Evolutionary conservation across 2,797 vertebrate species (phyloP).

Genomic region (Eupleurogrammus muticus): DNA sequence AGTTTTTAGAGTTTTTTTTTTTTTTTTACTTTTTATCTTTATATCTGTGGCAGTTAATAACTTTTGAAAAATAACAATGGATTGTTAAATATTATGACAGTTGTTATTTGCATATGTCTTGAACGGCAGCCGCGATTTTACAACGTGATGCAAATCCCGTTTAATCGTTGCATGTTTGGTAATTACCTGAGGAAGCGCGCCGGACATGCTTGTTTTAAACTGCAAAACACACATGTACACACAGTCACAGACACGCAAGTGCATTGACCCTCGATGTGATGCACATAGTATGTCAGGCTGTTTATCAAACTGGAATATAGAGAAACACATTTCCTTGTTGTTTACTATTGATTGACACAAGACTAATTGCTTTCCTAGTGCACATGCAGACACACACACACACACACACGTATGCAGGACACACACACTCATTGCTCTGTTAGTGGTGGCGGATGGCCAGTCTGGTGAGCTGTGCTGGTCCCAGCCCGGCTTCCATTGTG

Average conservation of each 20-base stretch:
- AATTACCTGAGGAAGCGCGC: neutral
- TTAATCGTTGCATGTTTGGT: neutral
- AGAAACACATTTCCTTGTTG: conserved; percentile 10
- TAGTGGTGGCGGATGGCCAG: conserved; percentile 66
- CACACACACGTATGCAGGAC: conserved; percentile 12
- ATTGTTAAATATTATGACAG: neutral
- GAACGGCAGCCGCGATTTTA: neutral
- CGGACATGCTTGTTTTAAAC: conserved; percentile 6
- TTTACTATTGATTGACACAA: conserved; percentile 25
- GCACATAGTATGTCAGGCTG: neutral
- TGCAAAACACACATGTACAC: conserved; percentile 12
- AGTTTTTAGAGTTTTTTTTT: conserved; percentile 22
- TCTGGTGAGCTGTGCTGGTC: conserved; percentile 51
- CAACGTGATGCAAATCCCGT: conserved; percentile 7
- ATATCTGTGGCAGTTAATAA: conserved; percentile 13
- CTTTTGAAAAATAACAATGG: neutral
- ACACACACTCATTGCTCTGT: conserved; percentile 43
- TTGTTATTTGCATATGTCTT: conserved; percentile 23
- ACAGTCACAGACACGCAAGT: conserved; percentile 11
- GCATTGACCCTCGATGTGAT: conserved; percentile 15
- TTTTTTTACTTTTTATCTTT: neutral
- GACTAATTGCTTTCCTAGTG: conserved; percentile 22
- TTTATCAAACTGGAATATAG: conserved; percentile 6
- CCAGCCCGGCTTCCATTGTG: conserved; percentile 68
- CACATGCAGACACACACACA: conserved; percentile 17